Conservation (phyloP, 2,113 vertebrate genomes). For the Cepphus grylle region DNA sequence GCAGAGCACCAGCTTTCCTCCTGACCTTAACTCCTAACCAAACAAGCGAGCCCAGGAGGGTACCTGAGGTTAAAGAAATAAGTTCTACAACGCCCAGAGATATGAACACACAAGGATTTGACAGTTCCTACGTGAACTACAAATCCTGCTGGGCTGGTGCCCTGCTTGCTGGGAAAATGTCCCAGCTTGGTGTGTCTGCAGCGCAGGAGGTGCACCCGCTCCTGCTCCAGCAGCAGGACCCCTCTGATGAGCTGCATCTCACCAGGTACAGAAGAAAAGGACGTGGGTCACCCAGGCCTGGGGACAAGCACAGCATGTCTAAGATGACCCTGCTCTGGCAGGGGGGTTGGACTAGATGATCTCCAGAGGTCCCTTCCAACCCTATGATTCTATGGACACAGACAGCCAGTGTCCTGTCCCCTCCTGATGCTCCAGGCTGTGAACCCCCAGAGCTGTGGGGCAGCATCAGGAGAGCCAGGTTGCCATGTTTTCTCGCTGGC, state of each 20-base stretch:
- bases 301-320: neutral
- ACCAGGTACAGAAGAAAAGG: rapidly evolving
- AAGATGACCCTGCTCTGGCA: too few relatives aligned
- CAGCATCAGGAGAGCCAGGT: neutral
- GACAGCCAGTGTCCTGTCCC: neutral
- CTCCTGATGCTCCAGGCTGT: neutral
- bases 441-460: neutral
- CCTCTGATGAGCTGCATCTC: rapidly evolving
- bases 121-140: neutral
- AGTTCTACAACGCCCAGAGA: neutral
- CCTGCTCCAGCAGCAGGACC: neutral
- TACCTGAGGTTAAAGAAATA: neutral
- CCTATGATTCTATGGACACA: rapidly evolving
- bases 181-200: neutral
- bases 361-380: too few relatives aligned
- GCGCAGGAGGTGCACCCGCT: neutral
- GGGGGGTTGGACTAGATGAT: too few relatives aligned
- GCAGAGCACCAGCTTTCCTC: neutral
- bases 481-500: neutral
- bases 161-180: neutral
- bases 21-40: neutral
- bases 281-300: neutral
- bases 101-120: neutral
- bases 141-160: neutral
- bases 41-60: neutral